Conservation (phyloP, 2,888 invertebrate genomes). For the Cantharis rustica region DNA sequence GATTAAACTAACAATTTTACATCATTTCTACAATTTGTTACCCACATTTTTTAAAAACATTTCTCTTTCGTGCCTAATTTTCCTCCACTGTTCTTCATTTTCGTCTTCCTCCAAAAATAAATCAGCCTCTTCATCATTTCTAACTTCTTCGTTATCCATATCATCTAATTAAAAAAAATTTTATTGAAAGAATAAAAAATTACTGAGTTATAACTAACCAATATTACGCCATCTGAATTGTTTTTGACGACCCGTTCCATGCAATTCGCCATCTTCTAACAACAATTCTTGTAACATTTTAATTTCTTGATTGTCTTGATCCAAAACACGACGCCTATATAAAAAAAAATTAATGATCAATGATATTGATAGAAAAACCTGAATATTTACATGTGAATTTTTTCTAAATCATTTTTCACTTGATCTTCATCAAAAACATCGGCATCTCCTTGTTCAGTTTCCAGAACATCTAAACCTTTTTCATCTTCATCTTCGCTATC, state of each 20-base stretch:
- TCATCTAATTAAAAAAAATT: conserved; percentile 33
- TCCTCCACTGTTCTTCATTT: conserved; percentile 78
- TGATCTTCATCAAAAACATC: conserved; percentile 82
- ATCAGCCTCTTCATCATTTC: conserved; percentile 50
- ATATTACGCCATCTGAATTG: conserved; percentile 88
- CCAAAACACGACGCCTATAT: conserved; percentile 76
- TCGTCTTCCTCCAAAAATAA: conserved; percentile 71
- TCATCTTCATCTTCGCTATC: conserved; percentile 90
- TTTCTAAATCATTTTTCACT: conserved; percentile 77
- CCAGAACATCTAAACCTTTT: conserved; percentile 76
- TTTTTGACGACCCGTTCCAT: conserved; percentile 74
- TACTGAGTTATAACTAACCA: conserved; percentile 54
- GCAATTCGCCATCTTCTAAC: conserved; percentile 87
- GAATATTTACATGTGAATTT: conserved; percentile 75
- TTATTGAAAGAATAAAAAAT: background rate
- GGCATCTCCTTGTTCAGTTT: conserved; percentile 82
- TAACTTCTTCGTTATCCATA: conserved; percentile 50
- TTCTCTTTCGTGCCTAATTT: conserved; percentile 79
- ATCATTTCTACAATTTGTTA: conserved; percentile 19
- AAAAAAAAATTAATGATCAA: background rate
- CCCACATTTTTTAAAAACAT: conserved; percentile 71
- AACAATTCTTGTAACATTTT: conserved; percentile 82
- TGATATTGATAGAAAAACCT: background rate
- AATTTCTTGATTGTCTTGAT: conserved; percentile 87
- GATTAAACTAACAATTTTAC: conserved; percentile 9